Evolutionary conservation across 2,113 vertebrate species (phyloP).

Genomic region (Centropus bengalensis): DNA sequence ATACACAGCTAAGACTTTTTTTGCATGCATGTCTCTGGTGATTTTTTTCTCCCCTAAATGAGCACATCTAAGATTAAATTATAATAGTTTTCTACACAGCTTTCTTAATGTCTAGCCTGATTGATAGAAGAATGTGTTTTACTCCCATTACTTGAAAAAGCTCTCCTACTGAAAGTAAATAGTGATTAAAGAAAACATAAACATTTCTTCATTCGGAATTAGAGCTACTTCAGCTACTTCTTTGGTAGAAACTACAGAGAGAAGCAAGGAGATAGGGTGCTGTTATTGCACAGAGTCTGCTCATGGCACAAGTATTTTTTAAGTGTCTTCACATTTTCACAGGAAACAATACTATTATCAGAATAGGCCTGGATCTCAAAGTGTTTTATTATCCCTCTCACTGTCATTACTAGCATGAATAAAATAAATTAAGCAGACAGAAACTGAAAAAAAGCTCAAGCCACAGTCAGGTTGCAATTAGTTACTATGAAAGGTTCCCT

Average conservation of each 20-base stretch:
- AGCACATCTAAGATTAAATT: conserved; percentile 16
- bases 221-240: conserved; percentile 20
- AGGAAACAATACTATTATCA: background rate
- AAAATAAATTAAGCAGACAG: background rate
- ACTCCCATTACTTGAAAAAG: conserved; percentile 21
- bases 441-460: background rate
- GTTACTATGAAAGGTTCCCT: background rate
- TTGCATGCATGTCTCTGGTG: background rate
- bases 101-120: conserved; percentile 23
- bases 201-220: conserved; percentile 11
- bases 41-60: background rate
- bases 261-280: fast-evolving
- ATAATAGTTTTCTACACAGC: conserved; percentile 8
- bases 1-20: background rate
- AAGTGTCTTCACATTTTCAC: background rate
- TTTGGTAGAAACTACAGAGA: background rate
- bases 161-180: conserved; percentile 51
- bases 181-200: conserved; percentile 50
- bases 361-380: background rate
- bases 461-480: background rate
- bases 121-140: conserved; percentile 18
- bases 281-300: background rate
- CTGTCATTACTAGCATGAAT: background rate
- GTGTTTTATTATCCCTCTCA: background rate
- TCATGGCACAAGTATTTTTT: background rate